A percentile compares a stretch with the other conserved stretches of the same genome.
These are phyloP conservation scores for Coturnix japonica DNA, from an alignment of 2,113 vertebrate genomes.

Conservation along the genomic window DNA sequence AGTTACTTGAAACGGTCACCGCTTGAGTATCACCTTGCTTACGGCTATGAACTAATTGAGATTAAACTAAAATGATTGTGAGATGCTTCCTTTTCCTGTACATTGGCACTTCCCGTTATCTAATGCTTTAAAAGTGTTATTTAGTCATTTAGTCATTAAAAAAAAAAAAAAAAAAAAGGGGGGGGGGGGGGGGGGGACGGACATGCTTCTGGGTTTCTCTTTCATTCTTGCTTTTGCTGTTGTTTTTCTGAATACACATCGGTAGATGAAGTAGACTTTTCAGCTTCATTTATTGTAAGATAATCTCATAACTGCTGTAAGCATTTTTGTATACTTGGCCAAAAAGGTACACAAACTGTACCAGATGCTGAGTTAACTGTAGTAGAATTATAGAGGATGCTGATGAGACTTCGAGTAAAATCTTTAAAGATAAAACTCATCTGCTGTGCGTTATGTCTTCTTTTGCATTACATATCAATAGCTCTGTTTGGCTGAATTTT, in stretches of 20 bases:
- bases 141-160: neutral
- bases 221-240: slow-evolving; percentile 27
- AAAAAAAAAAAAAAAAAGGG: neutral
- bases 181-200: too few species aligned
- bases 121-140: slow-evolving; percentile 26
- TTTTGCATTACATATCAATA: neutral
- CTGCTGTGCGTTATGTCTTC: neutral
- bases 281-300: slow-evolving; percentile 16
- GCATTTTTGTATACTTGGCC: slow-evolving; percentile 23
- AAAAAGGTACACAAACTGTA: slow-evolving; percentile 50
- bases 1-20: slow-evolving; percentile 42
- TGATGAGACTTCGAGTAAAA: slow-evolving; percentile 18
- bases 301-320: neutral
- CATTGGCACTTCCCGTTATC: neutral
- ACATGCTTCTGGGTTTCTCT: neutral
- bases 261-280: neutral
- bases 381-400: slow-evolving; percentile 54
- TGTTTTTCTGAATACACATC: slow-evolving; percentile 4
- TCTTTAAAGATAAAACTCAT: slow-evolving; percentile 28
- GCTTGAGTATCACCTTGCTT: slow-evolving; percentile 50
- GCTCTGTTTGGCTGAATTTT: neutral
- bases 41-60: slow-evolving; percentile 34
- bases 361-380: slow-evolving; percentile 46
- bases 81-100: slow-evolving; percentile 13
- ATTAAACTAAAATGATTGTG: slow-evolving; percentile 33